Evolutionary conservation across 2,113 vertebrate genomes (phyloP), one percentile per base, ranked within the genome.

Genomic region (Lampris megalopsis): DNA sequence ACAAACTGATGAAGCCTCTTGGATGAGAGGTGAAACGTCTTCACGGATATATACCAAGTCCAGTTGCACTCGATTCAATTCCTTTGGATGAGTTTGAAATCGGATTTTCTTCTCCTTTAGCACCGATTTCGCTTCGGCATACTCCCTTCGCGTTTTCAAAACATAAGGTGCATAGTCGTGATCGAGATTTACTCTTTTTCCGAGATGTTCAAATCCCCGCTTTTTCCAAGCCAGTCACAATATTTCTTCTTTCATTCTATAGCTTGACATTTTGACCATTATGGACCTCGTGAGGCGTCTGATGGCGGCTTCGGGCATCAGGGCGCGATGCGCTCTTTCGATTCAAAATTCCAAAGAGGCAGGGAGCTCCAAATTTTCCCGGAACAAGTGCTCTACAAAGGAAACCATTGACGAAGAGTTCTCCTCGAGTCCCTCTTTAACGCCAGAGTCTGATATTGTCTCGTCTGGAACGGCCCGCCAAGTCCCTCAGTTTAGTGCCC

Each of bases 381-480:
- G 24, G 24, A 24, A 24, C 24, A 24, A 24, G 24, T 24, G 24
- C 24, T 24, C 24, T 24, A 24, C 24, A 24, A 24, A 24, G 24
- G 24, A 24, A 24, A 24, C 24, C 24, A 24, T 0, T 24, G 24
- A 24, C 24, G 24, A 24, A 24, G 24, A 24, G 24, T 24, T 24
- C 24, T 24, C 24, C 24, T 24, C 24, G 24, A 24, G 24, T 24
- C 71, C 52, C 38, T 56, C 40, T 57, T 54, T 64, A 35, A 65
- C 13, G 1, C 61, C 50, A 41, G 3, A 73, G 63, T 47, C 71
- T 73, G 5, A 73, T 42, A 47, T 56, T 73, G 8, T 63, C 71
- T 64, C 71, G 24, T 24, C 24, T 24, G 24, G 24, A 24, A 24
- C 24, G 24, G 24, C 24, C 24, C 24, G 24, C 24, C 11, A 56